These are phyloP conservation scores for Craniophora ligustri DNA, from an alignment of 2,888 invertebrate species.

Conservation along the genomic window DNA sequence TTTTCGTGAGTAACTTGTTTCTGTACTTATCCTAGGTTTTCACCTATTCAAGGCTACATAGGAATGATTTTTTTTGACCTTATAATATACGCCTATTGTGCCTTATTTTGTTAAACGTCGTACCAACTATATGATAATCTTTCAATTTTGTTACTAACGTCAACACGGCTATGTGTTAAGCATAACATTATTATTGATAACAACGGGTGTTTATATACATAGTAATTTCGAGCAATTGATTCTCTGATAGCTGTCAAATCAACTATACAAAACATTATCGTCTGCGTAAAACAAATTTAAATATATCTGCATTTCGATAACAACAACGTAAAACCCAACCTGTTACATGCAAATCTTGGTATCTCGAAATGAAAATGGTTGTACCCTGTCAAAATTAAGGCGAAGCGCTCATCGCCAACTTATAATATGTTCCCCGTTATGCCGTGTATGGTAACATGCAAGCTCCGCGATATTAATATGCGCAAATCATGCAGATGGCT, in stretches of 20 bases:
- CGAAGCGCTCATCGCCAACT: slow-evolving; percentile 47
- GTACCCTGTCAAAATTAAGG: slow-evolving; percentile 46
- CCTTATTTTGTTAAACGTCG: too few species aligned
- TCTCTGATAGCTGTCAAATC: neutral
- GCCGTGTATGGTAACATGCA: slow-evolving; percentile 49
- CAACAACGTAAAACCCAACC: slow-evolving; percentile 22
- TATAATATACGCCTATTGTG: slow-evolving; percentile 41
- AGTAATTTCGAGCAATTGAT: slow-evolving; percentile 5
- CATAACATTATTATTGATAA: slow-evolving; percentile 28
- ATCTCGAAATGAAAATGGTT: slow-evolving; percentile 37
- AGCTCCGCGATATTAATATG: slow-evolving; percentile 76
- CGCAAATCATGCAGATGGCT: slow-evolving; percentile 79
- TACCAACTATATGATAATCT: slow-evolving; percentile 29
- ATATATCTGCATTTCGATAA: slow-evolving; percentile 18
- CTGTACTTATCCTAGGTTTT: slow-evolving; percentile 31
- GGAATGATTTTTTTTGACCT: slow-evolving; percentile 41
- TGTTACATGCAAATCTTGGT: slow-evolving; percentile 42
- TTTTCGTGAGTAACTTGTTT: slow-evolving; percentile 32
- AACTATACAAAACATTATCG: neutral
- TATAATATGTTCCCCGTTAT: slow-evolving; percentile 48
- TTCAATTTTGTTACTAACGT: slow-evolving; percentile 13
- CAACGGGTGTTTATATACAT: slow-evolving; percentile 14
- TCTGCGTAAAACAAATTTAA: slow-evolving; percentile 9
- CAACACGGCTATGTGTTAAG: slow-evolving; percentile 24
- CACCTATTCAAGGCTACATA: slow-evolving; percentile 30